These are phyloP conservation scores for Danio jaintianensis DNA, from an alignment of 2,797 vertebrate species.

Conservation along the genomic window DNA sequence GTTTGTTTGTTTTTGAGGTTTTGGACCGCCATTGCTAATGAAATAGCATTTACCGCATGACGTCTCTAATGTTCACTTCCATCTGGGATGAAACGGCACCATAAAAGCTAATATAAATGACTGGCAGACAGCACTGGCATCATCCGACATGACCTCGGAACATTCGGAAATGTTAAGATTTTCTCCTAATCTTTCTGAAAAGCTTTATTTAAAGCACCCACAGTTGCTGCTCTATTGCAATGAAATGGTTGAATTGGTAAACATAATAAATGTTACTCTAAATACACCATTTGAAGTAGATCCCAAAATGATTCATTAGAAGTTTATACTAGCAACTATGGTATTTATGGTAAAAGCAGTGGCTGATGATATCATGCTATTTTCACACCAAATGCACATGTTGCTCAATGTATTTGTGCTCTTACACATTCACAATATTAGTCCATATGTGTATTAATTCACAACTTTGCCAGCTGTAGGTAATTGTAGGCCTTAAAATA, in stretches of 20 bases:
- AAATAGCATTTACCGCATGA: slow-evolving; percentile 48
- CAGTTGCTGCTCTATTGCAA: slow-evolving; percentile 24
- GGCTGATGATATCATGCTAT: slow-evolving; percentile 46
- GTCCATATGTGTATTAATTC: slow-evolving; percentile 58
- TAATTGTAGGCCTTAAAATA: slow-evolving; percentile 65
- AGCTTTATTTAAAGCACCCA: slow-evolving; percentile 40
- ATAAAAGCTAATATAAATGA: slow-evolving; percentile 51
- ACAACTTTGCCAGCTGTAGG: slow-evolving; percentile 61
- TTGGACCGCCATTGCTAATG: slow-evolving; percentile 47
- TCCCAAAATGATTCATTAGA: neutral
- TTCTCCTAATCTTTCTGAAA: slow-evolving; percentile 26
- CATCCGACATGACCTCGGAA: slow-evolving; percentile 16
- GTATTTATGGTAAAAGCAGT: neutral
- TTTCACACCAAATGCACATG: slow-evolving; percentile 16
- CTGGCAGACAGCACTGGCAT: slow-evolving; percentile 18
- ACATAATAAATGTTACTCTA: no score
- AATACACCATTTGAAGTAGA: neutral
- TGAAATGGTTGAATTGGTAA: neutral
- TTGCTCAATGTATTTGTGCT: slow-evolving; percentile 21
- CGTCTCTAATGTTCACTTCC: slow-evolving; percentile 48
- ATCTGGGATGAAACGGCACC: slow-evolving; percentile 42
- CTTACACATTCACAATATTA: slow-evolving; percentile 29
- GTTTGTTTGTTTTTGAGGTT: slow-evolving; percentile 51
- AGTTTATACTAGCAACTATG: neutral
- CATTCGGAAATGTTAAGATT: slow-evolving; percentile 1